These are phyloP conservation scores for Drymodes brunneopygia DNA, from an alignment of 2,113 vertebrate genomes.

Conservation along the genomic window DNA sequence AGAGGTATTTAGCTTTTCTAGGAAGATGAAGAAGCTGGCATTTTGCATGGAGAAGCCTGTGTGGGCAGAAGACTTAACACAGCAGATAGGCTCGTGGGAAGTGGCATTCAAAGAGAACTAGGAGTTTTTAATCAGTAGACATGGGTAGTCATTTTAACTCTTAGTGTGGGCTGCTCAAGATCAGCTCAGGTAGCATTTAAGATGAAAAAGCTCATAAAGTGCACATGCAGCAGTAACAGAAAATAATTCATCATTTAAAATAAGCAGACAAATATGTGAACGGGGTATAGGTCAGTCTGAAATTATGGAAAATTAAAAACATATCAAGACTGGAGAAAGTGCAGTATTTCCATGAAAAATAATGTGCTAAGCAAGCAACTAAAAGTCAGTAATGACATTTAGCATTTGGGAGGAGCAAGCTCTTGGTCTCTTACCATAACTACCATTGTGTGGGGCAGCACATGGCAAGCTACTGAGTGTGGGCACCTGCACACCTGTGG, in stretches of 20 bases:
- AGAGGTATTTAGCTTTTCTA: background rate
- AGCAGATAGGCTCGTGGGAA: constrained; percentile 52
- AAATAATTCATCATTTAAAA: background rate
- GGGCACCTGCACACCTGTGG: background rate
- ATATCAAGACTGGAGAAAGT: background rate
- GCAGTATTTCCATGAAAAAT: background rate
- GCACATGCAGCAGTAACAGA: background rate
- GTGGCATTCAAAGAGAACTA: constrained; percentile 42
- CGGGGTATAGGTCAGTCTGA: background rate
- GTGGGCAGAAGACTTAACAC: constrained; percentile 42
- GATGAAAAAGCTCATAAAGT: background rate
- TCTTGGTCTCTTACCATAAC: background rate
- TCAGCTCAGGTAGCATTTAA: constrained; percentile 24
- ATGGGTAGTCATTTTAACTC: background rate
- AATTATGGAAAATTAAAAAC: background rate
- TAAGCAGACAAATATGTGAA: background rate
- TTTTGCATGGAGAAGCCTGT: constrained; percentile 18
- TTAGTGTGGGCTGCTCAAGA: constrained; percentile 5
- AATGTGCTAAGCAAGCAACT: background rate
- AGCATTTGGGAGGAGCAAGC: background rate
- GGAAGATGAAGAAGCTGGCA: constrained; percentile 14
- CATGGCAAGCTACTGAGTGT: background rate
- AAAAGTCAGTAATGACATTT: background rate
- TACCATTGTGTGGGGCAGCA: background rate
- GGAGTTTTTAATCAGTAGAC: constrained; percentile 25